Evolutionary conservation across 2,888 invertebrate genomes (phyloP).

Genomic region (Dichetophora obliterata): DNA sequence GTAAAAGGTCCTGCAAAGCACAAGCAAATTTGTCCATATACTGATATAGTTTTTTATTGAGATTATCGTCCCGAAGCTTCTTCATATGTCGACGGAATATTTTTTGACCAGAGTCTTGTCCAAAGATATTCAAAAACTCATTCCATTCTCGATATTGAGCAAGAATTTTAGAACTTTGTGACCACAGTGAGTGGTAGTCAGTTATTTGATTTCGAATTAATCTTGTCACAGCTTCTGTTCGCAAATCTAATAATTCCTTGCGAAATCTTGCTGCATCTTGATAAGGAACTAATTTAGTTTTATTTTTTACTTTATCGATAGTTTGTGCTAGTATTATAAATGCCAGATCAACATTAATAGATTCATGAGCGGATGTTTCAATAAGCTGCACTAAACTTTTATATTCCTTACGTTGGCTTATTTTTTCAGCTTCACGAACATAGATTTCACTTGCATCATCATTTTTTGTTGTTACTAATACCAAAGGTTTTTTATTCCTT

Average conservation of each 20-base stretch:
- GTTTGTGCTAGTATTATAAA: conserved; percentile 91
- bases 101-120: conserved; percentile 84
- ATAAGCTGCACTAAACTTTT: conserved; percentile 89
- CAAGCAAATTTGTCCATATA: conserved; percentile 84
- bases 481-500: conserved; percentile 95
- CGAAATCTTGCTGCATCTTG: conserved; percentile 87
- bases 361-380: conserved; percentile 95
- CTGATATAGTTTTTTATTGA: conserved; percentile 80
- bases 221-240: conserved; percentile 90
- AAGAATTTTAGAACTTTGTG: conserved; percentile 86
- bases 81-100: conserved; percentile 84
- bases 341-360: conserved; percentile 94
- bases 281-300: conserved; percentile 78
- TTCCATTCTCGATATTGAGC: conserved; percentile 90
- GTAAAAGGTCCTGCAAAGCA: conserved; percentile 82
- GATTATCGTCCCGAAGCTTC: conserved; percentile 84
- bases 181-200: conserved; percentile 88
- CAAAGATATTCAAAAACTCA: conserved; percentile 90
- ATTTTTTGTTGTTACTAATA: conserved; percentile 95
- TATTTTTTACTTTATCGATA: conserved; percentile 87
- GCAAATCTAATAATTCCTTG: conserved; percentile 89
- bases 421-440: conserved; percentile 88
- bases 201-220: conserved; percentile 87
- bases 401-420: conserved; percentile 91
- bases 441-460: conserved; percentile 92